These are phyloP conservation scores for Cheilosia urbana DNA, from an alignment of 2,888 invertebrate genomes.

Conservation along the genomic window DNA sequence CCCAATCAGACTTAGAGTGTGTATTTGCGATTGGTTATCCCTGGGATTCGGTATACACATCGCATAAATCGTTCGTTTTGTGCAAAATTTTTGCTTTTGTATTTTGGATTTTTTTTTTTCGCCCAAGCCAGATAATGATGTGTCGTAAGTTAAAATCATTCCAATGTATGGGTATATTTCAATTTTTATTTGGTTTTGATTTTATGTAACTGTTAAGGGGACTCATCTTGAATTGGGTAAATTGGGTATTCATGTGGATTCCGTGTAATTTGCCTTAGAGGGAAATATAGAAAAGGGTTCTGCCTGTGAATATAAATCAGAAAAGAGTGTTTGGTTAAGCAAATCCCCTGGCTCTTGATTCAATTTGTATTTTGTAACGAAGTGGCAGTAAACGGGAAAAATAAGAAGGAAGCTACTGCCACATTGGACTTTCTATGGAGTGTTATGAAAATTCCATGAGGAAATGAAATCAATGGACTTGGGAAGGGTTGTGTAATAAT, in stretches of 20 bases:
- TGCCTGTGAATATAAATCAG: slow-evolving; percentile 40
- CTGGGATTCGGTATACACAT: slow-evolving; percentile 22
- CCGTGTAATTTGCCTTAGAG: slow-evolving; percentile 31
- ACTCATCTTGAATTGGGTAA: slow-evolving; percentile 14
- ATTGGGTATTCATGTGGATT: slow-evolving; percentile 64
- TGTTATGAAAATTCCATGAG: background rate
- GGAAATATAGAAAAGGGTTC: slow-evolving; percentile 42
- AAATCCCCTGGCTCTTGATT: slow-evolving; percentile 40
- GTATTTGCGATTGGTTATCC: slow-evolving; percentile 47
- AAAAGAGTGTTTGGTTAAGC: slow-evolving; percentile 39
- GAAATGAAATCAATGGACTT: background rate
- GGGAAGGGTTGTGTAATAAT: too few species aligned
- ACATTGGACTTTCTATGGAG: background rate
- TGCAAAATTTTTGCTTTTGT: background rate
- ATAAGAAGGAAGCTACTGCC: background rate
- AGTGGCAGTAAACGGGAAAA: slow-evolving; percentile 22
- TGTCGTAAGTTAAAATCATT: slow-evolving; percentile 25
- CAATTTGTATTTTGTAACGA: slow-evolving; percentile 54
- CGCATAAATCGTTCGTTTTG: slow-evolving; percentile 43
- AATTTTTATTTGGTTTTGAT: slow-evolving; percentile 42
- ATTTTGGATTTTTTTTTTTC: slow-evolving; percentile 30
- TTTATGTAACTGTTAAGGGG: slow-evolving; percentile 17
- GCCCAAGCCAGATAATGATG: slow-evolving; percentile 40
- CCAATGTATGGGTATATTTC: background rate
- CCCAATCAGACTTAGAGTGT: slow-evolving; percentile 36